Base-by-base conservation (phyloP, 2,888 invertebrate genomes). In the Patella caerulea region DNA sequence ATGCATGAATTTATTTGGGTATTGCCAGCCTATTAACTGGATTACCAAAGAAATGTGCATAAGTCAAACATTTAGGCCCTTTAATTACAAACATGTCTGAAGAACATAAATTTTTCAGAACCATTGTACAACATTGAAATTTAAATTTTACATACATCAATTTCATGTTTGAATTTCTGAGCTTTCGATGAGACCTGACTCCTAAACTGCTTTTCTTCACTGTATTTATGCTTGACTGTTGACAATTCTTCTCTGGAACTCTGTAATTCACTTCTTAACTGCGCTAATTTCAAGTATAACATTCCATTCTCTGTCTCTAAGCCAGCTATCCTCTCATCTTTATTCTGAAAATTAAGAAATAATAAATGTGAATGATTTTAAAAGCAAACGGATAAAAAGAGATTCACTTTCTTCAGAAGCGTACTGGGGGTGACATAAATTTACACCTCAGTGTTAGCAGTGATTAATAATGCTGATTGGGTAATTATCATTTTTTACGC, bases 251-350 rank as follows among this genome's bases (percentile, higher is more conserved):
- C 83, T 52, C 86, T 78, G 24, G 80, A 81, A 4, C 79, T 79
- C 80, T 88, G 86, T 19, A 87, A 79, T 45, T 83, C 82, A 14
- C 87, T 84, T 70, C 85, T 78, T 14, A 90, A 76, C 79, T 90
- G 87, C 1, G 89, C 88, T 19, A 89, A 83, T 80, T 89, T 88
- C 52, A 90, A 78, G 76, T 89, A 87, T 52, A 89, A 82, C 88
- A 89, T 88, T 9, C 87, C 88, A 86, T 90, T 90, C 79, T 90
- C 90, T 56, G 90, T 89, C 76, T 89, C 89, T 70, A 90, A 81
- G n/a, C 83, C 69, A 14, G 83, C 84, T 75, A 90, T 86, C 72
- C 87, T 83, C 78, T 89, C 89, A 85, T 89, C 86, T 79, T 87
- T 87, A 1, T 82, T 78, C 90, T 90, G 82, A 45, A 83, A 29